phyloP scores from a whole-genome alignment of 2,888 invertebrate species.

The Heteromurus nitidus region DNA sequence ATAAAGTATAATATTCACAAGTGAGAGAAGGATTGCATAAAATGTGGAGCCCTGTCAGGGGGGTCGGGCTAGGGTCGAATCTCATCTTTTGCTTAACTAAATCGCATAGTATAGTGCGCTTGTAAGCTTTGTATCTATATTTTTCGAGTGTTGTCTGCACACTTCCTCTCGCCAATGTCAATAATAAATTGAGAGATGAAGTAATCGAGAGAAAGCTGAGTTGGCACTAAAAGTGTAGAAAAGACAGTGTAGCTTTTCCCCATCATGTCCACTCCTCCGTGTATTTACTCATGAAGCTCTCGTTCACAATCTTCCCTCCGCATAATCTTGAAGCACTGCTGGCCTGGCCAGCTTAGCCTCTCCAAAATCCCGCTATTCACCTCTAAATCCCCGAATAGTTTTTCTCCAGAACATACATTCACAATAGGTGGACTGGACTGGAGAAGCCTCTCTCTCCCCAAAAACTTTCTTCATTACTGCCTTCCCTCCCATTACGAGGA shows the following conservation, averaged over 20 bases:
- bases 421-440: background rate
- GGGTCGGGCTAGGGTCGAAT: too few relatives aligned
- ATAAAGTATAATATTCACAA: too few relatives aligned
- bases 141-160: too few relatives aligned
- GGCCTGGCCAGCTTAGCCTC: slow-evolving; percentile 12
- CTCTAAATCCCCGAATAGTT: slow-evolving; percentile 27
- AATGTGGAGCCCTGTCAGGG: background rate
- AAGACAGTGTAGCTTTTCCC: background rate
- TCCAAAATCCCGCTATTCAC: slow-evolving; percentile 27
- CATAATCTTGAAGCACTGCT: background rate
- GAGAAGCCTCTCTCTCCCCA: background rate
- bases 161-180: too few relatives aligned
- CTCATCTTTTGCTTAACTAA: too few relatives aligned
- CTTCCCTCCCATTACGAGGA: slow-evolving; percentile 49
- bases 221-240: background rate
- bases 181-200: slow-evolving; percentile 26
- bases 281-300: background rate
- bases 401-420: background rate
- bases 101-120: too few relatives aligned
- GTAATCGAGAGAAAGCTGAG: background rate
- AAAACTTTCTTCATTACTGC: slow-evolving; percentile 49
- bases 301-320: background rate
- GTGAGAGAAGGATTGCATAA: too few relatives aligned
- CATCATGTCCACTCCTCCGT: background rate
- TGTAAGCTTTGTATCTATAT: too few relatives aligned